These are phyloP conservation scores for Lipophrys pholis DNA, from an alignment of 2,113 vertebrate species.

Conservation along the genomic window DNA sequence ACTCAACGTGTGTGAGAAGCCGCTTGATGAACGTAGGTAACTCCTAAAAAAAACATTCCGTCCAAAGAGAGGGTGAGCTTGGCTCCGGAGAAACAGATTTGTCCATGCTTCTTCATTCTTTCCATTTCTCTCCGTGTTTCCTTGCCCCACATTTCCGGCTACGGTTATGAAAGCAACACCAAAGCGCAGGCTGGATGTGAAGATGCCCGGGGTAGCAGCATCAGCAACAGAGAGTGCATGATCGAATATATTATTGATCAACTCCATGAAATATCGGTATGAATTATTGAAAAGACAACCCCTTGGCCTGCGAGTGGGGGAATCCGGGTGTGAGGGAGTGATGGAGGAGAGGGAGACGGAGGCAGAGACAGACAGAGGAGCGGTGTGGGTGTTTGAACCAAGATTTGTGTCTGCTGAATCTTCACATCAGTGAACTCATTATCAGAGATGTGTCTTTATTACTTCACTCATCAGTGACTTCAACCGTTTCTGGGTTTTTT, in stretches of 20 bases:
- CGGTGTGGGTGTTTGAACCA: slow-evolving; percentile 16
- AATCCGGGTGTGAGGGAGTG: slow-evolving; percentile 46
- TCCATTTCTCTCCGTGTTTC: neutral
- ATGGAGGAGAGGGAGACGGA: slow-evolving; percentile 33
- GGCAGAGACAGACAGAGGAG: slow-evolving; percentile 10
- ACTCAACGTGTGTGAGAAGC: slow-evolving; percentile 36
- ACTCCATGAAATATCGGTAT: slow-evolving; percentile 65
- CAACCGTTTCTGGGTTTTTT: slow-evolving; percentile 32
- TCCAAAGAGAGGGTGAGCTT: slow-evolving; percentile 11
- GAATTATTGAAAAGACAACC: slow-evolving; percentile 72
- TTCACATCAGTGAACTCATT: slow-evolving; percentile 38
- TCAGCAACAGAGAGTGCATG: slow-evolving; percentile 50
- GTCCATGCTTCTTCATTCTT: slow-evolving; percentile 12
- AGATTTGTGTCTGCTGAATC: slow-evolving; percentile 42
- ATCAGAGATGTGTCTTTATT: slow-evolving; percentile 37
- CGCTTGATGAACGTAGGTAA: slow-evolving; percentile 30
- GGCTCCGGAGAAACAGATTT: slow-evolving; percentile 39
- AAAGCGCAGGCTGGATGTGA: slow-evolving; percentile 18
- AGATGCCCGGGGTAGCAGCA: slow-evolving; percentile 44
- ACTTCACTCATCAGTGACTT: slow-evolving; percentile 40
- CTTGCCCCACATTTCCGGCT: neutral
- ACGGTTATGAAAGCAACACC: slow-evolving; percentile 16
- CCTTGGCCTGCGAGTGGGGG: slow-evolving; percentile 43
- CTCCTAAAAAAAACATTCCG: slow-evolving; percentile 11
- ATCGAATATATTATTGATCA: slow-evolving; percentile 78